Evolutionary conservation across 1,140 invertebrate genomes (phyloP).

Genomic region (Venturia canescens): DNA sequence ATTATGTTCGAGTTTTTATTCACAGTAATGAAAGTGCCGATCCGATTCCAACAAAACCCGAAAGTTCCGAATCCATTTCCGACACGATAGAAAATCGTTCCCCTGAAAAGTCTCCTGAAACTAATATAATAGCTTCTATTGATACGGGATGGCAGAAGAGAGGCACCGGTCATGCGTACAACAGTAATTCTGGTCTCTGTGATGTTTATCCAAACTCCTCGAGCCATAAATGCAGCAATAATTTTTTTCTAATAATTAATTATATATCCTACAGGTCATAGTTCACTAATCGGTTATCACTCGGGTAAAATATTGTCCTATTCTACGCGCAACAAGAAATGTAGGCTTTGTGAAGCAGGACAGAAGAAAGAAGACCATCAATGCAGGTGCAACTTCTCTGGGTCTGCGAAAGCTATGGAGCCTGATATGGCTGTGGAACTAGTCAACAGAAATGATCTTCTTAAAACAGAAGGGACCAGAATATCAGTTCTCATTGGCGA

Average conservation of each 20-base stretch:
- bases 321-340: slow-evolving; percentile 27
- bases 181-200: slow-evolving; percentile 24
- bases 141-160: slow-evolving; percentile 33
- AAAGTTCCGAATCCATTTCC: not conserved
- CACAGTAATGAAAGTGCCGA: not conserved
- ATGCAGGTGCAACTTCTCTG: slow-evolving; percentile 60
- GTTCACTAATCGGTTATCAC: slow-evolving; percentile 15
- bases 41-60: not conserved
- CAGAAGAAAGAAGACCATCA: slow-evolving; percentile 45
- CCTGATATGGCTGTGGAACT: slow-evolving; percentile 54
- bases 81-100: not conserved
- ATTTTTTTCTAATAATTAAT: not conserved
- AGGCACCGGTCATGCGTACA: slow-evolving; percentile 37
- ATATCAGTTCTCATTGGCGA: slow-evolving; percentile 52
- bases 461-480: slow-evolving; percentile 44
- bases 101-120: not conserved
- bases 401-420: slow-evolving; percentile 53
- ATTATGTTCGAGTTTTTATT: not conserved
- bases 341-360: slow-evolving; percentile 54
- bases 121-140: not conserved
- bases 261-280: slow-evolving; percentile 27
- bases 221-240: not conserved
- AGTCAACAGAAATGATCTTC: slow-evolving; percentile 43
- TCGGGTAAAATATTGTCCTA: slow-evolving; percentile 19
- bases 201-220: not conserved